phyloP scores from a whole-genome alignment of 2,888 invertebrate genomes.

The Digitonthophagus gazella region DNA sequence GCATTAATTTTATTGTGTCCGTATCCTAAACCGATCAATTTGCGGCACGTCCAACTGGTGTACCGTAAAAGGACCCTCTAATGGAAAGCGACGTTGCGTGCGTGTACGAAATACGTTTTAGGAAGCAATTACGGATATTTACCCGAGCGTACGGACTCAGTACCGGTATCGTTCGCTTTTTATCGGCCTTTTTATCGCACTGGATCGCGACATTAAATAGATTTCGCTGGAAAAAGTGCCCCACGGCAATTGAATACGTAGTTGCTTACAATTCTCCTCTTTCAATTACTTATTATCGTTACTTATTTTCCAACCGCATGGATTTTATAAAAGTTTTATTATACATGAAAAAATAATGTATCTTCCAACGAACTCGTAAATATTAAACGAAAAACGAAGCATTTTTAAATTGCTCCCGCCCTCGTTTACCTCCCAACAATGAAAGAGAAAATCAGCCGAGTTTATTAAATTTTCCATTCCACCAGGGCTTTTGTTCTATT shows the following conservation, averaged over 20 bases:
- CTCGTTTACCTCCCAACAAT: neutral
- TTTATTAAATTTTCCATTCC: neutral
- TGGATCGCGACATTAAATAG: neutral
- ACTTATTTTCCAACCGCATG: no score
- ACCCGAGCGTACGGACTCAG: neutral
- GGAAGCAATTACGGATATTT: neutral
- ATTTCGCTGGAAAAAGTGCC: neutral
- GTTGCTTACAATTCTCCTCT: no score
- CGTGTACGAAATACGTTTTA: neutral
- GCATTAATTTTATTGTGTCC: neutral
- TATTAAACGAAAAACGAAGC: neutral
- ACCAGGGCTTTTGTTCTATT: neutral
- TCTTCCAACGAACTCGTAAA: no score
- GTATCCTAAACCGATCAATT: neutral
- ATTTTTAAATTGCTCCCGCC: neutral
- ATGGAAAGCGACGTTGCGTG: neutral
- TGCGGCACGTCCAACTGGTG: neutral
- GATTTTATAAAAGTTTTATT: no score
- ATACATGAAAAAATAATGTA: no score
- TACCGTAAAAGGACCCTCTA: neutral
- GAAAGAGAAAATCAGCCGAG: neutral
- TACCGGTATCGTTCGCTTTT: neutral
- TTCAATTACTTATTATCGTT: no score
- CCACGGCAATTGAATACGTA: neutral
- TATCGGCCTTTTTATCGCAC: neutral